Base-by-base conservation (phyloP, 2,797 vertebrate species). In the Lithobates pipiens region DNA sequence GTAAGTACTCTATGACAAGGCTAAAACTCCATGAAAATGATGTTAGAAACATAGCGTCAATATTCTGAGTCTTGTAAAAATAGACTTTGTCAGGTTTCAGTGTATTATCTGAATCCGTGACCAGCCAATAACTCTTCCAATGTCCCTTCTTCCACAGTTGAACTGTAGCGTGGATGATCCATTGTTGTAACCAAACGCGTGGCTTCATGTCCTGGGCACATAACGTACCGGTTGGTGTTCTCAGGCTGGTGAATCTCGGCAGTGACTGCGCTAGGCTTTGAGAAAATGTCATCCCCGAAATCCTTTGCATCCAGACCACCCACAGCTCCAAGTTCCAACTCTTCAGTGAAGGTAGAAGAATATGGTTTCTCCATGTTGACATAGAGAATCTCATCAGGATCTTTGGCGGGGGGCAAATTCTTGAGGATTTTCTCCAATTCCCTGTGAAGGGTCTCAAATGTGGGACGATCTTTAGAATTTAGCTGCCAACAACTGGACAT, bases 401-500 rank as follows among this genome's bases (percentile, higher is more conserved):
- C 96, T 91, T 96, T 95, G 3, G 92, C 88, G 36, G 94, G 95
- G 0, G 97, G 97, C 61, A 98, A 95, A 27, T 95, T 94, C 68
- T 96, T 95, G 0, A 97, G 91, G 10, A 95, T 94, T 46, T 96
- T 96, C 89, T 97, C 96, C 83, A 98, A 92, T 90, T 96, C 95
- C 10, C 94, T 93, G 84, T 94, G 89, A 78, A 98, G 91, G 5
- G 92, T 90, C 88, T 96, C 90, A 1, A 98, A 98, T 0, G 93
- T 92, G 0, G 96, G 96, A 0, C 97, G 94, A 42, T 97, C 96
- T 68, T 96, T 96, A 0, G 97, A 96, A 87, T 96, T 97, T 90
- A 98, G 91, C 29, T 96, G 92, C 97, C 97, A 98, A 91, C 97
- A 97, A 86, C 93, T 95, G 82, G 94, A 95, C 97, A 98, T 98